Percentiles rank a stretch among this genome's conserved stretches.
Conservation (phyloP, 2,113 vertebrate species). For the Lophius piscatorius region DNA sequence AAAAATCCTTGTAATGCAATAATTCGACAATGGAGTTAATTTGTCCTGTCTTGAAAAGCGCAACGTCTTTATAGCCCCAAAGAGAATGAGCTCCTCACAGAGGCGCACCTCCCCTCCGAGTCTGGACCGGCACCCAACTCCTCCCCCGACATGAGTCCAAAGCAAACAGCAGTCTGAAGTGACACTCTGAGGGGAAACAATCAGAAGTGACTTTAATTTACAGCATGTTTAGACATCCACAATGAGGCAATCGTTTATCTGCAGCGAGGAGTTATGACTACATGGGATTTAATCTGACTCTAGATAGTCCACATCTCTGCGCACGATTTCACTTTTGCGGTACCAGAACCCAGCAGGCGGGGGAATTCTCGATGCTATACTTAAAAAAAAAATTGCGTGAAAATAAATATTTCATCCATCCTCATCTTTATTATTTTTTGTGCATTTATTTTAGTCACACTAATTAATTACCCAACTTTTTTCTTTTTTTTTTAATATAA, state of each 20-base stretch:
- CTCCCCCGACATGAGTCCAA: slow-evolving; percentile 81
- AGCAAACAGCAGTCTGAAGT: slow-evolving; percentile 51
- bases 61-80: slow-evolving; percentile 89
- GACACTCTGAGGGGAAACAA: slow-evolving; percentile 54
- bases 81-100: slow-evolving; percentile 78
- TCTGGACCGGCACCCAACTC: slow-evolving; percentile 80
- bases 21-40: slow-evolving; percentile 78
- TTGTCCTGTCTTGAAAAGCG: slow-evolving; percentile 80
- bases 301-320: background rate
- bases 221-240: slow-evolving; percentile 45
- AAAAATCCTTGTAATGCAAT: slow-evolving; percentile 25
- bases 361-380: too few species aligned
- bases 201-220: slow-evolving; percentile 57
- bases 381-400: too few species aligned
- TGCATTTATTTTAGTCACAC: too few species aligned
- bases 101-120: slow-evolving; percentile 77
- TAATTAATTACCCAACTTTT: too few species aligned
- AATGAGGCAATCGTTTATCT: slow-evolving; percentile 27
- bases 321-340: background rate
- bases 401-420: background rate
- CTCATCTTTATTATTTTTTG: background rate
- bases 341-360: background rate
- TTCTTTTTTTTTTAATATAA: too few species aligned
- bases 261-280: slow-evolving; percentile 1
- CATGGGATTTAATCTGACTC: slow-evolving; percentile 5